A percentile compares a stretch with the other conserved stretches of the same genome.
These are phyloP conservation scores for Drosophila mimetica DNA, from an alignment of 2,888 invertebrate genomes.

Conservation along the genomic window DNA sequence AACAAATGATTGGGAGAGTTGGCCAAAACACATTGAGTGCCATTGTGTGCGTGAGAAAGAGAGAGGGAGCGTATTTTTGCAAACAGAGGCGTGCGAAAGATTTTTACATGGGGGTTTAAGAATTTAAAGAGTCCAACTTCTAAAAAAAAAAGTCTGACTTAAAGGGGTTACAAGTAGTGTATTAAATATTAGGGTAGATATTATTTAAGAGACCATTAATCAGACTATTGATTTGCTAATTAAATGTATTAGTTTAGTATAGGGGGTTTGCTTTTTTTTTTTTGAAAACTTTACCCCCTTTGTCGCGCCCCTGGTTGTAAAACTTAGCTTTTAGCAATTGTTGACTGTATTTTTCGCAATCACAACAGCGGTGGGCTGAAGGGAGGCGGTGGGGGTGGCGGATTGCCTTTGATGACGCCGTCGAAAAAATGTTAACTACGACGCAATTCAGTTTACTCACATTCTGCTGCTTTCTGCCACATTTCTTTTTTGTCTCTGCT, in stretches of 20 bases:
- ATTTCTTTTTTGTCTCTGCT: constrained; percentile 34
- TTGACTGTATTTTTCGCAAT: constrained; percentile 47
- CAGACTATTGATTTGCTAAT: no score
- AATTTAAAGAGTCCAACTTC: not conserved
- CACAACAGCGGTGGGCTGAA: constrained; percentile 26
- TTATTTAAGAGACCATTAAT: no score
- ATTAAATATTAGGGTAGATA: no score
- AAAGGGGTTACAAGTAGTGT: no score
- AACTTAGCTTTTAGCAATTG: constrained; percentile 50
- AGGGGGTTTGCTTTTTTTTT: no score
- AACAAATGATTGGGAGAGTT: constrained; percentile 20
- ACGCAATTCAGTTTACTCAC: constrained; percentile 80
- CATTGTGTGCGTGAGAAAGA: not conserved
- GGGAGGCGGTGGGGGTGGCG: constrained; percentile 3
- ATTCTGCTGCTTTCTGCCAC: constrained; percentile 42
- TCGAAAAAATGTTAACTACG: constrained; percentile 71
- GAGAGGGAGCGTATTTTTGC: constrained; percentile 19
- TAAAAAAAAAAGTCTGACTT: not conserved
- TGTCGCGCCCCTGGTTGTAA: constrained; percentile 5
- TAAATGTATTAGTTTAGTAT: not conserved
- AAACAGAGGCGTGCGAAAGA: not conserved
- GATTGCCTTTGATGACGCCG: constrained; percentile 48
- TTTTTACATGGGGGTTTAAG: not conserved
- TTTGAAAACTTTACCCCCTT: not conserved
- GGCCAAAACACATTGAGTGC: not conserved